These are phyloP conservation scores for Ceraclea dissimilis DNA, from an alignment of 2,888 invertebrate species.

Conservation along the genomic window DNA sequence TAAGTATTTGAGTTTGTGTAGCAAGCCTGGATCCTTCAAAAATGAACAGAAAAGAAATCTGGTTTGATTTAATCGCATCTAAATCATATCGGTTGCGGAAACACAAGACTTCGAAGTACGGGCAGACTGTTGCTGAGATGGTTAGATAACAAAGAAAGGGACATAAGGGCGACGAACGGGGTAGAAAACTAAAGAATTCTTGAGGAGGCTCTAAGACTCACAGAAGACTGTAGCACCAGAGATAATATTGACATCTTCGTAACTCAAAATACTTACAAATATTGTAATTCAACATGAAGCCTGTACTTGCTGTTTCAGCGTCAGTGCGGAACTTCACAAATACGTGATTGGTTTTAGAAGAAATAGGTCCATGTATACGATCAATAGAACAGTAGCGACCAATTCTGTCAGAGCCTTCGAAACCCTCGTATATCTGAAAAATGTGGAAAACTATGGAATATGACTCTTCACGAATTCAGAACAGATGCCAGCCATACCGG, in stretches of 20 bases:
- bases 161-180: not conserved
- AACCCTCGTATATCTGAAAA: constrained; percentile 61
- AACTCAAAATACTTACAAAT: too few species aligned
- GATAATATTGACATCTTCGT: not conserved
- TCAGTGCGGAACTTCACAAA: constrained; percentile 70
- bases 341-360: constrained; percentile 55
- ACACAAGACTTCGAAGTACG: not conserved
- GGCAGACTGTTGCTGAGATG: not conserved
- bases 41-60: too few species aligned
- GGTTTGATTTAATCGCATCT: too few species aligned
- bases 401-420: constrained; percentile 42
- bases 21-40: too few species aligned
- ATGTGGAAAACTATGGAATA: too few species aligned
- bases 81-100: too few species aligned
- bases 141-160: not conserved
- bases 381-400: constrained; percentile 56
- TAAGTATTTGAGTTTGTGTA: too few species aligned
- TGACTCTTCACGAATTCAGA: too few species aligned
- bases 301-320: constrained; percentile 53
- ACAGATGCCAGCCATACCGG: too few species aligned
- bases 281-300: constrained; percentile 70
- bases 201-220: not conserved
- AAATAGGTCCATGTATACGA: constrained; percentile 39
- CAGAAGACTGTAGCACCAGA: not conserved
- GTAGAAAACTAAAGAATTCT: not conserved